Base-by-base conservation (phyloP, 64 coral and sea anemone species). In the Pocillopora verrucosa region DNA sequence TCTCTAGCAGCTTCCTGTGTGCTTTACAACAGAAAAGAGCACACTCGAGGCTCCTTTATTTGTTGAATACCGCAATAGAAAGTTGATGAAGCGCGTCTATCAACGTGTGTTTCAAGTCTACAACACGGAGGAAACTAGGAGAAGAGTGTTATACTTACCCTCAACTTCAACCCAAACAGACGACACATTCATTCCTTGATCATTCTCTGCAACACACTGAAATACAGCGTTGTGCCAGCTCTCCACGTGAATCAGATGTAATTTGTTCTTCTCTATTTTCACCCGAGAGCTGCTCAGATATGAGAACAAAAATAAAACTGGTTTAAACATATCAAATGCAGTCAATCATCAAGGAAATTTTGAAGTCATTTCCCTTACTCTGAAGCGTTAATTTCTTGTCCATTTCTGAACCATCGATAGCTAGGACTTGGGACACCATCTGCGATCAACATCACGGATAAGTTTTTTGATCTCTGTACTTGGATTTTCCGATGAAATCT, bases 151-250 rank as follows among this genome's bases (percentile, higher is more conserved):
- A 56, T 1, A 77, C 75, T 10, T 15, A 77, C 75, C 75, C 56
- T 77, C 36, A 51, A 77, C 75, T 16, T 58, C 17, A 45, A 77
- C 75, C 38, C 75, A 56, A 45, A 41, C 56, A 11, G 75, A 57
- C 10, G 75, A 56, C 19, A 77, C 75, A 36, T 15, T 77, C 75
- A 77, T 77, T 45, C 75, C 75, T 20, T 51, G 37, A 22, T 45
- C 22, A 56, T 77, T 77, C 20, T 77, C 75, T 17, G 75, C 75
- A 9, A 77, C 45, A 22, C 75, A 77, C 75, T 77, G 75, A 20
- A 51, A 77, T 3, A 58, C 41, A 11, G 75, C 75, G 0, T 77
- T 36, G 22, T 77, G 75, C 75, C 75, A 77, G 45, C 37, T 77
- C 1, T 77, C 75, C 19, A 77, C 41, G 10, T 58, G 16, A n/a